Percentiles rank a stretch among this genome's conserved stretches.
Evolutionary conservation across 1,140 invertebrate species (phyloP).

Genomic region (Drosophila parvula): DNA sequence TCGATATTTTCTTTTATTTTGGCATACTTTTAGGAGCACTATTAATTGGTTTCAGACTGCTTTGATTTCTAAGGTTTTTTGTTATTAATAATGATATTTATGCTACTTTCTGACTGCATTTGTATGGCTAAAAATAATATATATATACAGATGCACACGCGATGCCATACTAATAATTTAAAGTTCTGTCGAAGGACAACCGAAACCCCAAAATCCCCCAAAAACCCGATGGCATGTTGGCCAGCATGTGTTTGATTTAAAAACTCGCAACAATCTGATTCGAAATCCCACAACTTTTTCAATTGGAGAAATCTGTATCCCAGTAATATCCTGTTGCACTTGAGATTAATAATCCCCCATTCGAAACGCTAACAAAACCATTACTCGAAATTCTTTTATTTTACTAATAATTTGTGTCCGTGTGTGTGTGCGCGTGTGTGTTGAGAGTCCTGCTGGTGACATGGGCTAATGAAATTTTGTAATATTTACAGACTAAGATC

Average conservation of each 20-base stretch:
- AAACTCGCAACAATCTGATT: constrained; percentile 1
- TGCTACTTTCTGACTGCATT: constrained; percentile 4
- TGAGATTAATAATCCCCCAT: not conserved
- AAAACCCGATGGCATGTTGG: constrained; percentile 20
- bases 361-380: constrained; percentile 30
- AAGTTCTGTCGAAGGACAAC: constrained; percentile 6
- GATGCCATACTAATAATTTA: constrained; percentile 10
- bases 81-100: not conserved
- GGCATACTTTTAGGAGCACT: not conserved
- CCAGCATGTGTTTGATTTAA: constrained; percentile 31
- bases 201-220: not conserved
- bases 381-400: constrained; percentile 35
- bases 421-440: not conserved
- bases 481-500: constrained; percentile 88
- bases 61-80: no score
- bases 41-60: no score
- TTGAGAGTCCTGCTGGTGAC: accelerated
- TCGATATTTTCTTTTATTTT: no score
- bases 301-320: not conserved
- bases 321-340: not conserved
- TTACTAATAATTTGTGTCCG: constrained; percentile 18
- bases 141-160: not conserved
- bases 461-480: not conserved
- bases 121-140: constrained; percentile 1
- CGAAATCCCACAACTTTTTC: not conserved